Percentiles rank a stretch among this genome's conserved stretches.
phyloP scores from a whole-genome alignment of 2,113 vertebrate genomes.

The Barnardius zonarius region DNA sequence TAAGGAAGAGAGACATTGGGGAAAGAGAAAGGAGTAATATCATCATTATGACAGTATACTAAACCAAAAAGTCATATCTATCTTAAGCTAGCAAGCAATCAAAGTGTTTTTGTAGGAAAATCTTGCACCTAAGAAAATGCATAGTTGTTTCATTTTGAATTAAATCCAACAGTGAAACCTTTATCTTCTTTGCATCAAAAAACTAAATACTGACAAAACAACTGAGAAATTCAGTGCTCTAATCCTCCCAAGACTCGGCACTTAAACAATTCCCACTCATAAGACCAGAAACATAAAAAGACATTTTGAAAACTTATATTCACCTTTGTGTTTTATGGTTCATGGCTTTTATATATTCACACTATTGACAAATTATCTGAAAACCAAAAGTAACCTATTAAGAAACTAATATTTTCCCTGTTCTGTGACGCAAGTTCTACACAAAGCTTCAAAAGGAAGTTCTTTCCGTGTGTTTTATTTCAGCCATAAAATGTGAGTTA shows the following conservation, averaged over 20 bases:
- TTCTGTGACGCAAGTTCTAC: neutral
- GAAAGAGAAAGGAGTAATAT: neutral
- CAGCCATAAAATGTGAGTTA: neutral
- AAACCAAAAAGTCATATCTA: neutral
- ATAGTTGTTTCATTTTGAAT: neutral
- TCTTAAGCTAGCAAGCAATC: neutral
- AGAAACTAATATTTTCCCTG: neutral
- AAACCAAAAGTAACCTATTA: neutral
- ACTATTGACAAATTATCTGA: neutral
- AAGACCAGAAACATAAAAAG: neutral
- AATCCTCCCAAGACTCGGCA: neutral
- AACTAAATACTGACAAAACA: neutral
- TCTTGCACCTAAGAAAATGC: neutral
- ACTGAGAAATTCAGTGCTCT: neutral
- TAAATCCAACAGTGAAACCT: neutral
- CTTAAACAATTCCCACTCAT: neutral
- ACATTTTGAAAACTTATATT: neutral
- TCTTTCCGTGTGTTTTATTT: neutral
- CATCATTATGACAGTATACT: neutral
- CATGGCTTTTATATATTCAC: neutral
- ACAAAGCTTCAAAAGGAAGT: conserved; percentile 30
- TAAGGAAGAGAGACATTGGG: neutral
- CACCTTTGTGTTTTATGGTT: neutral
- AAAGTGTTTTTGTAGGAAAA: neutral
- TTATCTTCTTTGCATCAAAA: neutral